A percentile compares a stretch with the other conserved stretches of the same genome.
Conservation (phyloP, 2,888 invertebrate species). For the Plusia festucae region DNA sequence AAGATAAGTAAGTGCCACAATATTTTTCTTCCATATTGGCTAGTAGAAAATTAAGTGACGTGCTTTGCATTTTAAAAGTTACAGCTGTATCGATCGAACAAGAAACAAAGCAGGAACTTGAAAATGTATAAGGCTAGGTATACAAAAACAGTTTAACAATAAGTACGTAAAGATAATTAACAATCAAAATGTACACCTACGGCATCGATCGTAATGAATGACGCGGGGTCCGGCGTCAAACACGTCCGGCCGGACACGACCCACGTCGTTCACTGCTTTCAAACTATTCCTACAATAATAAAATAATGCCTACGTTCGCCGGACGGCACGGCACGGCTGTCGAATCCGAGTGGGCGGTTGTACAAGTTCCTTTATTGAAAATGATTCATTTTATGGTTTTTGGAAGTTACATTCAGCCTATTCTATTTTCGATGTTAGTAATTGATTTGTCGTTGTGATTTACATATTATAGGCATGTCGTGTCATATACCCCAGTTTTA, state of each 20-base stretch:
- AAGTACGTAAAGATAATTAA: conserved; percentile 64
- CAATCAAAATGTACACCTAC: conserved; percentile 66
- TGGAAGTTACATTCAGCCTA: conserved; percentile 63
- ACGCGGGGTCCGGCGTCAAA: conserved; percentile 75
- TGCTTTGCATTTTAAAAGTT: too few species aligned
- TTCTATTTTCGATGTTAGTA: conserved; percentile 63
- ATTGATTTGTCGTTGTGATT: conserved; percentile 68
- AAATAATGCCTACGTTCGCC: conserved; percentile 63
- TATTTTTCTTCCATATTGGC: background rate
- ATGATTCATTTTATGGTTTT: conserved; percentile 68
- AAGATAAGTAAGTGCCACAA: too few species aligned
- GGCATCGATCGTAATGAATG: conserved; percentile 72
- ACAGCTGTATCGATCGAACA: too few species aligned
- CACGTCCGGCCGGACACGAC: conserved; percentile 79
- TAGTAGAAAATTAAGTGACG: background rate
- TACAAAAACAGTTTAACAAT: background rate
- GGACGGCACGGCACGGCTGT: conserved; percentile 56
- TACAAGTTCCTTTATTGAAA: conserved; percentile 67
- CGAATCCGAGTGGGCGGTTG: conserved; percentile 62
- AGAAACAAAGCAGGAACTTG: too few species aligned
- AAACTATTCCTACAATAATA: conserved; percentile 66
- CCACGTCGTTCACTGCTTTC: conserved; percentile 76
- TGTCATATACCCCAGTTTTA: conserved; percentile 58
- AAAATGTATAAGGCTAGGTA: too few species aligned
- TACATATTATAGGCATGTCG: conserved; percentile 60